Evolutionary conservation across 2,797 vertebrate genomes (phyloP), one percentile per base, ranked within the genome.

Genomic region (Calcarius lapponicus): DNA sequence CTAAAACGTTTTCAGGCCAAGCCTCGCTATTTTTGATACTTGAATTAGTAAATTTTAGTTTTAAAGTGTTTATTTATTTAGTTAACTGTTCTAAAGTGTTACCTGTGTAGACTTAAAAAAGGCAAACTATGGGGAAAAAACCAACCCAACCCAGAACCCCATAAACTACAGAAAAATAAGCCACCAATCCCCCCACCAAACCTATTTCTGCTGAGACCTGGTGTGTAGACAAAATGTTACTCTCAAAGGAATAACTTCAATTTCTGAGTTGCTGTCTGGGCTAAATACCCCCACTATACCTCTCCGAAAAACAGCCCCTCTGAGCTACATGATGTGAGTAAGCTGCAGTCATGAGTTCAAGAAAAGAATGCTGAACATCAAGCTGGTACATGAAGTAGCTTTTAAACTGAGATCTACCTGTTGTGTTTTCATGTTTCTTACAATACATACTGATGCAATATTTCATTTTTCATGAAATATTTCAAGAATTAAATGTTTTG

Each of bases 291-390:
- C 15, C 5, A 10, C 17, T 7, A 5, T 14, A 16, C 6, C 14
- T 57, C 19, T 32, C 18, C 7, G 6, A 25, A 25, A 82, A 34
- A 0, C 29, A 70, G 10, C 20, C 11, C 8, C 5, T 0, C 15
- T 18, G n/a, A 69, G 10, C 64, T 94, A n/a, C 13, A 12, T n/a
- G 29, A 24, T 69, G 4, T 0, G 12, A 73, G 21, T 43, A 50
- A 75, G 43, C 48, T 85, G 74, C 94, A 96, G 93, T 88, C 5
- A 31, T 12, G 32, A 75, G 43, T 69, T 92, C 36, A 22, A 45
- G 61, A 38, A 47, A 87, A 96, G 75, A 90, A 75, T 92, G 87
- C 58, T 81, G 89, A 86, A 54, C 50, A 79, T 94, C 54, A 84
- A 75, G 87, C 79, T 93, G 62, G 14, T 90, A 70, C 80, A 88